phyloP scores from a whole-genome alignment of 1,140 invertebrate genomes.

The Cataglyphis hispanica region DNA sequence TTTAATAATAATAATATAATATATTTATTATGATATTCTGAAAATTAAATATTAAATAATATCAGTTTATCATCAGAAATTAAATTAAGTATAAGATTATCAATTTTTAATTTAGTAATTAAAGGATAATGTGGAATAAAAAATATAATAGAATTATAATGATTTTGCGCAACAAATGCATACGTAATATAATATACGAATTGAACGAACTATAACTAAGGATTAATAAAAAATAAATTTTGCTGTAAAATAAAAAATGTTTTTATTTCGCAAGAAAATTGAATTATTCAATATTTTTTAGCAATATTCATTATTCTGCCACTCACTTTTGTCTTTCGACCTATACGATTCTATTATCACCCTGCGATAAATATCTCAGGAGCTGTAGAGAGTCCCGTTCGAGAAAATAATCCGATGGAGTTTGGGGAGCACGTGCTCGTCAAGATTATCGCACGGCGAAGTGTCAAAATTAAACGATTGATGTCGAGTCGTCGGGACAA shows the following conservation, averaged over 20 bases:
- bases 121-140: too few species aligned
- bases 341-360: not conserved
- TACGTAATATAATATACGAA: too few species aligned
- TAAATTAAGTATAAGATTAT: not conserved
- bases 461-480: conserved; percentile 24
- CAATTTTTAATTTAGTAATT: not conserved
- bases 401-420: conserved; percentile 4
- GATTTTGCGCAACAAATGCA: too few species aligned
- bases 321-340: not conserved
- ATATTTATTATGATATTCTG: not conserved
- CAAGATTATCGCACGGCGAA: conserved; percentile 6
- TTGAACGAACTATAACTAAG: too few species aligned
- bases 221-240: not conserved
- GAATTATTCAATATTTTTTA: not conserved
- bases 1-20: not conserved
- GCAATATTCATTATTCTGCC: not conserved
- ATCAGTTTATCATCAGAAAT: not conserved
- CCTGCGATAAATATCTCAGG: not conserved
- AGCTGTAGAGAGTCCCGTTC: not conserved
- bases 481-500: not conserved
- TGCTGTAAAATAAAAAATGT: not conserved
- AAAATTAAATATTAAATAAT: not conserved
- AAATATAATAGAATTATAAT: too few species aligned
- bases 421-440: not conserved
- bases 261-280: not conserved